Conservation (phyloP, 2,113 vertebrate genomes). For the Hippolais icterina region DNA sequence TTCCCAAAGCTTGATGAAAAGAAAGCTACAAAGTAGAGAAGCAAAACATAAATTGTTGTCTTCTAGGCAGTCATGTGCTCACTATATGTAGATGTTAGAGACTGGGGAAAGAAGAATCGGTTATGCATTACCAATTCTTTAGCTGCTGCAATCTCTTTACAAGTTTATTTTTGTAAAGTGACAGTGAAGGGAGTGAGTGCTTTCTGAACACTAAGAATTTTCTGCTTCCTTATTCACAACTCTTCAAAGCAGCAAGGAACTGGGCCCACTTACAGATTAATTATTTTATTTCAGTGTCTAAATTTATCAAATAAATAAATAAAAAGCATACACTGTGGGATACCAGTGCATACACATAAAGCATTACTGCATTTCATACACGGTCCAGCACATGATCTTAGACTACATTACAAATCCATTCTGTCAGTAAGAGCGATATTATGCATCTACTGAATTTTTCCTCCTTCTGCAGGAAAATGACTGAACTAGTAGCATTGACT, state of each 20-base stretch:
- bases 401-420: neutral
- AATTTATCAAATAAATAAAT: neutral
- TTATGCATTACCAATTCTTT: constrained; percentile 36
- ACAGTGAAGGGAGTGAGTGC: neutral
- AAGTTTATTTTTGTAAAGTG: neutral
- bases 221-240: neutral
- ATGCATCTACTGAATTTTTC: neutral
- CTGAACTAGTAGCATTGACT: neutral
- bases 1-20: neutral
- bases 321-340: neutral
- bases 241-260: neutral
- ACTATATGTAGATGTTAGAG: neutral
- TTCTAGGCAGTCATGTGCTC: neutral
- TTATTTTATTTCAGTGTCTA: neutral
- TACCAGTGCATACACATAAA: neutral
- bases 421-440: neutral
- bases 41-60: neutral
- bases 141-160: neutral
- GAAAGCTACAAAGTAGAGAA: neutral
- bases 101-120: neutral
- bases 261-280: neutral
- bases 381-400: neutral
- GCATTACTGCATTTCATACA: neutral
- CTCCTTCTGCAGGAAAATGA: neutral
- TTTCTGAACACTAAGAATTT: constrained; percentile 1